A percentile compares a stretch with the other conserved stretches of the same genome.
Evolutionary conservation across 1,140 invertebrate genomes (phyloP).

Genomic region (Aphelenchoides avenae): DNA sequence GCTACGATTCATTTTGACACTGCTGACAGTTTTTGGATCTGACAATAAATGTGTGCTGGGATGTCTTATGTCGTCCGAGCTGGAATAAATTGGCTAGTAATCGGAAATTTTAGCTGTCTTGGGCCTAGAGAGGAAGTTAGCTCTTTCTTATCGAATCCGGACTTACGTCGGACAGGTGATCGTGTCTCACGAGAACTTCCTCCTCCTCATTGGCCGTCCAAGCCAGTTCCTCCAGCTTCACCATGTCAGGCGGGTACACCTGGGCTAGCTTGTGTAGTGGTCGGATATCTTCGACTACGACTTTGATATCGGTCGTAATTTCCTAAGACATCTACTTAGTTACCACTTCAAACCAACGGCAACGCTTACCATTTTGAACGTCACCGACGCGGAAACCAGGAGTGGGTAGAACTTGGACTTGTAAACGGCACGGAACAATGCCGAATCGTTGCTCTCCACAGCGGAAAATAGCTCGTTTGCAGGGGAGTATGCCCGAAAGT

Average conservation of each 20-base stretch:
- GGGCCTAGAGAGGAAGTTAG: too few relatives aligned
- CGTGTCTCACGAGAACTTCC: constrained; percentile 22
- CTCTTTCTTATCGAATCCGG: too few relatives aligned
- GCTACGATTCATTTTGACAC: too few relatives aligned
- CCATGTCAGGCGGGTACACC: constrained; percentile 19
- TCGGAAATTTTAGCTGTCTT: too few relatives aligned
- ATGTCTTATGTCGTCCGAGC: too few relatives aligned
- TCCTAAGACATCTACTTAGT: constrained; percentile 28
- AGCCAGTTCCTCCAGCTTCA: not conserved
- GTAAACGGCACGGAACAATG: constrained; percentile 7
- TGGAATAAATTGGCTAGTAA: too few relatives aligned
- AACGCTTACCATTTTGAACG: constrained; percentile 20
- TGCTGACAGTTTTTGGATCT: too few relatives aligned
- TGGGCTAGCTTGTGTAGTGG: constrained; percentile 28
- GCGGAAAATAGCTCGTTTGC: constrained; percentile 17
- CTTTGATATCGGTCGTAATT: constrained; percentile 9
- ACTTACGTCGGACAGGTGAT: constrained; percentile 26
- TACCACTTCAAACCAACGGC: constrained; percentile 1
- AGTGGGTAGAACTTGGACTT: constrained; percentile 18
- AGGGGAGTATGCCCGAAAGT: not conserved
- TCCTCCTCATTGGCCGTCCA: constrained; percentile 21
- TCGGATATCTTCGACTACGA: constrained; percentile 24
- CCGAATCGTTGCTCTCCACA: constrained; percentile 7
- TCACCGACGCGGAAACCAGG: constrained; percentile 6
- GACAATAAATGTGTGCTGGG: too few relatives aligned